phyloP scores from a whole-genome alignment of 2,797 vertebrate species.

The Heterohyrax brucei region DNA sequence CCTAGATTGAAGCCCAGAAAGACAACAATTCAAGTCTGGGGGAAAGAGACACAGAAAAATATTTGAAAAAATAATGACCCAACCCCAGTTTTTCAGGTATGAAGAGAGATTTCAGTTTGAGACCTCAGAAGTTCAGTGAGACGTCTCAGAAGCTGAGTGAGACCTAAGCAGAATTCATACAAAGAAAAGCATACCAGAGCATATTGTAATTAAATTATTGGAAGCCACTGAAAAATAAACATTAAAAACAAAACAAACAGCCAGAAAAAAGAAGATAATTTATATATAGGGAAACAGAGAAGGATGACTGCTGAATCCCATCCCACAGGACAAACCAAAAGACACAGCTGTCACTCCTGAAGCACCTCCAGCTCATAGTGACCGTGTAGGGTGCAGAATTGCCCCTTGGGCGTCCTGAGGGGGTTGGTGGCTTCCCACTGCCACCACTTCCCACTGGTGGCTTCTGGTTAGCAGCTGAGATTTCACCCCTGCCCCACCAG shows the following conservation, averaged over 20 bases:
- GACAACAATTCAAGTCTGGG: slow-evolving; percentile 11
- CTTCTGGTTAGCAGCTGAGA: no score
- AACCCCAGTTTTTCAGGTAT: slow-evolving; percentile 1
- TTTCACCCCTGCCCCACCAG: no score
- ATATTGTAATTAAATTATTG: slow-evolving; percentile 37
- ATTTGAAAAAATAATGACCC: slow-evolving; percentile 23
- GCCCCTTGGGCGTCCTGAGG: no score
- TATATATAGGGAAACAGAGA: background rate
- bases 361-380: no score
- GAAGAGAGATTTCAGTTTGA: slow-evolving; percentile 7
- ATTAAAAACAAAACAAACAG: slow-evolving; percentile 40
- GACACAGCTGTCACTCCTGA: background rate
- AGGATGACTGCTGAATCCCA: background rate
- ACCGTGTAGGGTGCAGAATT: no score
- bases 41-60: background rate
- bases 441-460: no score
- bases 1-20: background rate
- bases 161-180: background rate
- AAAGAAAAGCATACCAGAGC: background rate
- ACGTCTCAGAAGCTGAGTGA: background rate
- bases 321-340: slow-evolving; percentile 18
- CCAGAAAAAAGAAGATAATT: slow-evolving; percentile 19
- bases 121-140: slow-evolving; percentile 1
- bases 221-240: slow-evolving; percentile 35
- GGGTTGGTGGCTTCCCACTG: no score